These are phyloP conservation scores for Vanessa atalanta DNA, from an alignment of 1,140 invertebrate genomes.

Conservation along the genomic window DNA sequence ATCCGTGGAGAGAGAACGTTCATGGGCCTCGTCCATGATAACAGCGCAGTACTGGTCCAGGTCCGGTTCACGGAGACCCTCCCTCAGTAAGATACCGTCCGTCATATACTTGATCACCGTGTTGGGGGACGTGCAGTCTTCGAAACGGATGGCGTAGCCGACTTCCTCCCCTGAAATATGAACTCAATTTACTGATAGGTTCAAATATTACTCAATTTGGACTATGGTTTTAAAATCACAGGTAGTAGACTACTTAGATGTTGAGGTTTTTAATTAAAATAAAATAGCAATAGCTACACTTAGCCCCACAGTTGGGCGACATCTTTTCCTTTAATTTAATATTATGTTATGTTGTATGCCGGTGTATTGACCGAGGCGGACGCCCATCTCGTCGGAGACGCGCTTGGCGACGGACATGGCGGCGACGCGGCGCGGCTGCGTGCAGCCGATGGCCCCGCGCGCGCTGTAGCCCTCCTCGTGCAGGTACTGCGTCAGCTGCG, in stretches of 20 bases:
- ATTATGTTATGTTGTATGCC: too few relatives aligned
- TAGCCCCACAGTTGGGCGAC: too few relatives aligned
- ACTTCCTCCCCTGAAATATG: constrained; percentile 88
- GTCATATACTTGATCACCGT: constrained; percentile 99
- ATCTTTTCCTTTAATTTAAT: too few relatives aligned
- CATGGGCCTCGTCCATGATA: constrained; percentile 99
- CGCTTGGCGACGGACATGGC: constrained; percentile 99
- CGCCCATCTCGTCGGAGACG: constrained; percentile 98
- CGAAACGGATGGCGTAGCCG: constrained; percentile 99
- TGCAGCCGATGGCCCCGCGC: constrained; percentile 97
- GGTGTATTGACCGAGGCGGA: too few relatives aligned
- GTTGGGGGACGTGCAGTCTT: constrained; percentile 98
- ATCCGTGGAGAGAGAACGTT: constrained; percentile 98
- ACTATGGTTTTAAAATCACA: too few relatives aligned
- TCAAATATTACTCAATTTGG: background rate
- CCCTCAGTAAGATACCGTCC: constrained; percentile 97
- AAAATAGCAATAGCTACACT: too few relatives aligned
- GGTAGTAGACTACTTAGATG: too few relatives aligned
- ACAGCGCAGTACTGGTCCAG: constrained; percentile 97
- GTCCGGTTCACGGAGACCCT: constrained; percentile 96
- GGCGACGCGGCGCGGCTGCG: constrained; percentile 95
- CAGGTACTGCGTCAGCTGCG: constrained; percentile 98
- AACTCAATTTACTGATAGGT: background rate
- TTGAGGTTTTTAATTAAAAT: too few relatives aligned
- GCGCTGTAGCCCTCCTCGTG: constrained; percentile 98